A percentile compares a stretch with the other conserved stretches of the same genome.
phyloP scores from a whole-genome alignment of 2,888 invertebrate genomes.

The Pristionchus mayeri region DNA sequence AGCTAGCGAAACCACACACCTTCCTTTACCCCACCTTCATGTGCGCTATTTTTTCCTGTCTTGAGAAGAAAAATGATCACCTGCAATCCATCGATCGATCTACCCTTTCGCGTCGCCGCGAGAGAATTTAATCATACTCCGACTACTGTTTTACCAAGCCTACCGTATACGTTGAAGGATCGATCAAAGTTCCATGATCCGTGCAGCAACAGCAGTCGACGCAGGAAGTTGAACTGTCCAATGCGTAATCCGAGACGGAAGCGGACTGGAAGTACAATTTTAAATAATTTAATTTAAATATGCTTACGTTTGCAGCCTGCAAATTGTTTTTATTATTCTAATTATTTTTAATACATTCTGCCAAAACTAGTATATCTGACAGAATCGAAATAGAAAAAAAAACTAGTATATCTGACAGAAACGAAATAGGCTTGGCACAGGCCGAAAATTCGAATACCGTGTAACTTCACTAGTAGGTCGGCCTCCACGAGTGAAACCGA shows the following conservation, averaged over 20 bases:
- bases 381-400: too few species aligned
- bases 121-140: background rate
- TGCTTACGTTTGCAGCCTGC: constrained; percentile 94
- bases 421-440: too few species aligned
- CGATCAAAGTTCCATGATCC: constrained; percentile 99
- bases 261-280: background rate
- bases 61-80: constrained; percentile 67
- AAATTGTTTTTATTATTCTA: background rate
- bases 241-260: constrained; percentile 79
- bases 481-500: too few species aligned
- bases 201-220: constrained; percentile 92
- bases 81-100: constrained; percentile 11
- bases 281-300: constrained; percentile 81
- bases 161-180: constrained; percentile 59
- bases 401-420: too few species aligned
- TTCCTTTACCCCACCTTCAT: too few species aligned
- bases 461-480: too few species aligned
- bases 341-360: too few species aligned
- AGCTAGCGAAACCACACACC: too few species aligned
- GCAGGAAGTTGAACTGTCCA: constrained; percentile 94
- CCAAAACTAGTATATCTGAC: too few species aligned
- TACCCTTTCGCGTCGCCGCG: background rate
- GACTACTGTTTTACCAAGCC: background rate
- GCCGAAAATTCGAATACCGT: too few species aligned
- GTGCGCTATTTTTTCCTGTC: too few species aligned